Conservation (phyloP, 2,113 vertebrate genomes). For the Equus quagga region DNA sequence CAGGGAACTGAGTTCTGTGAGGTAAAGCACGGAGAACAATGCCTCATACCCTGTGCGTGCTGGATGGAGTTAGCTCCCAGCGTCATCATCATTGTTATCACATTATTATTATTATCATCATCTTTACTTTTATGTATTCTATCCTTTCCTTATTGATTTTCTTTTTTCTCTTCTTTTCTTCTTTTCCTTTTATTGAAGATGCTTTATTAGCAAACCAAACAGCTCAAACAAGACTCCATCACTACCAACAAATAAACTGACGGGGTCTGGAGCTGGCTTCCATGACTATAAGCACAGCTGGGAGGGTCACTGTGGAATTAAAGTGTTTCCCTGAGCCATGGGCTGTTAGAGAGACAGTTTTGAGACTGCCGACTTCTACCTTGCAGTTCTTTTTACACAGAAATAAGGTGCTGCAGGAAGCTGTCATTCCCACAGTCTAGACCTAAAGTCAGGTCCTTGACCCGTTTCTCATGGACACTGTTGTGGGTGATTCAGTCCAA, state of each 20-base stretch:
- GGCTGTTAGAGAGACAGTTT: not conserved
- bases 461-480: not conserved
- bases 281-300: too few relatives aligned
- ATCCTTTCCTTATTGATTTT: not conserved
- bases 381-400: not conserved
- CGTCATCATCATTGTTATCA: not conserved
- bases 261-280: not conserved
- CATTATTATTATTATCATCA: not conserved
- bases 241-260: not conserved
- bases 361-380: not conserved
- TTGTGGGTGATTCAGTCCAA: not conserved
- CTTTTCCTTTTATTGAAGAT: not conserved
- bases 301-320: not conserved
- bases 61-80: not conserved
- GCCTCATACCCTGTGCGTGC: too few relatives aligned
- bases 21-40: not conserved
- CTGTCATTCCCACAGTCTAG: not conserved
- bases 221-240: not conserved
- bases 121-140: not conserved
- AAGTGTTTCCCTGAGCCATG: not conserved
- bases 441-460: not conserved
- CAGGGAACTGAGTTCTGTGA: not conserved
- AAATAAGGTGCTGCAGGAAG: not conserved
- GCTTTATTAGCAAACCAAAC: not conserved
- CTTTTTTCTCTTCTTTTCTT: not conserved